These are phyloP conservation scores for Glaucomys volans DNA, from an alignment of 2,113 vertebrate species.

Conservation along the genomic window DNA sequence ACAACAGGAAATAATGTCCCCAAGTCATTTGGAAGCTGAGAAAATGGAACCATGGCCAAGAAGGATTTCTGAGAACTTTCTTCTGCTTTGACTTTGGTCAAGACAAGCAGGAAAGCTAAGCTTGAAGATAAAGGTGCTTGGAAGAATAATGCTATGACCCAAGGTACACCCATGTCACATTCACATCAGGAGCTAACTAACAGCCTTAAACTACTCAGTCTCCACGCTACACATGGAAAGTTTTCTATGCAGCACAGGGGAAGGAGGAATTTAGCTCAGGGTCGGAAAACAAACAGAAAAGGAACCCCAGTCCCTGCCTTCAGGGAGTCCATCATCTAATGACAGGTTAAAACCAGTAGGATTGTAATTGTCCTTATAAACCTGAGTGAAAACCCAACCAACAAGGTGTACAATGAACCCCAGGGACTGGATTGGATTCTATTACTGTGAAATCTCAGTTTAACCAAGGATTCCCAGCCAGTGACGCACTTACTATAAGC, in stretches of 20 bases:
- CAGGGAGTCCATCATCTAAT: constrained; percentile 13
- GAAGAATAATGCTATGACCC: neutral
- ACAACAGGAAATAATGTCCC: neutral
- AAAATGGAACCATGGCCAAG: neutral
- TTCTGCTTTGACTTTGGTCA: neutral
- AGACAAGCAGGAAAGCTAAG: neutral
- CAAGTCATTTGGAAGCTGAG: neutral
- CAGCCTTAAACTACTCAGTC: neutral
- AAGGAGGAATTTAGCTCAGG: neutral
- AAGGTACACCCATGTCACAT: neutral
- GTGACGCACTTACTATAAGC: constrained; percentile 70
- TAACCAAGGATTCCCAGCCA: constrained; percentile 78
- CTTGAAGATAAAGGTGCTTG: neutral
- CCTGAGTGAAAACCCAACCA: constrained; percentile 48
- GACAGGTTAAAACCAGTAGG: constrained; percentile 47
- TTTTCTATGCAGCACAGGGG: neutral
- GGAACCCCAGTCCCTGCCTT: constrained; percentile 27
- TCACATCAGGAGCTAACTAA: neutral
- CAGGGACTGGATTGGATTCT: constrained; percentile 26
- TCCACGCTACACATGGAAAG: neutral
- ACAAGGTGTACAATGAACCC: constrained; percentile 28
- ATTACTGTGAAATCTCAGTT: constrained; percentile 62
- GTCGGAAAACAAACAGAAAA: neutral
- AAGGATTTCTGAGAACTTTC: constrained; percentile 24
- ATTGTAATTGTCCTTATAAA: constrained; percentile 20